Percentiles rank a stretch among this genome's conserved stretches.
These are phyloP conservation scores for Cladopsammia gracilis DNA, from an alignment of 64 coral and sea anemone genomes.

Conservation along the genomic window DNA sequence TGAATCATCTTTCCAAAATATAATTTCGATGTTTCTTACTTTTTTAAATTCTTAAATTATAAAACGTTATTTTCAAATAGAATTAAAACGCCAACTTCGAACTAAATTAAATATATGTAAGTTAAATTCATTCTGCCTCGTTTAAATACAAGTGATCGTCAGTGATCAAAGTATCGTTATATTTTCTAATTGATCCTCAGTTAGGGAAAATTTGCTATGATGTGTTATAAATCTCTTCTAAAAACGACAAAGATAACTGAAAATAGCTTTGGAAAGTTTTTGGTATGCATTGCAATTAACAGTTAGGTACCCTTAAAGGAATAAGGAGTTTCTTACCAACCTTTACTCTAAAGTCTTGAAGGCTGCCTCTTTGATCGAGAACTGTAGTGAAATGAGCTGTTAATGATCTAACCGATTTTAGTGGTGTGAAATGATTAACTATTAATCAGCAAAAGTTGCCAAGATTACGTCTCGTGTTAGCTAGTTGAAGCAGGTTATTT, in stretches of 20 bases:
- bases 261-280: background rate
- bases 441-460: background rate
- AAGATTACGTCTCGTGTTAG: constrained; percentile 35
- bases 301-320: background rate
- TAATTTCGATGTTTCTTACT: no score
- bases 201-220: background rate
- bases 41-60: background rate
- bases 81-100: background rate
- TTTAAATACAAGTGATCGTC: no score
- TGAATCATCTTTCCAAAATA: no score
- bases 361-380: constrained; percentile 15
- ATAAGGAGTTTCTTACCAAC: background rate
- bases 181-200: no score
- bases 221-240: background rate
- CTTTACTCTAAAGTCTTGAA: background rate
- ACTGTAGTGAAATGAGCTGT: constrained; percentile 13
- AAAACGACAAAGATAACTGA: background rate
- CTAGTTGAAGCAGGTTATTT: constrained; percentile 47
- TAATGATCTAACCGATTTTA: constrained; percentile 43
- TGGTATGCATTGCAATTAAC: background rate
- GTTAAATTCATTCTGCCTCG: no score
- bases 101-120: background rate
- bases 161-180: no score
- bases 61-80: background rate
- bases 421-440: constrained; percentile 34